Percentiles rank a stretch among this genome's conserved stretches.
Conservation (phyloP, 2,113 vertebrate genomes). For the Hepsetus odoe region DNA sequence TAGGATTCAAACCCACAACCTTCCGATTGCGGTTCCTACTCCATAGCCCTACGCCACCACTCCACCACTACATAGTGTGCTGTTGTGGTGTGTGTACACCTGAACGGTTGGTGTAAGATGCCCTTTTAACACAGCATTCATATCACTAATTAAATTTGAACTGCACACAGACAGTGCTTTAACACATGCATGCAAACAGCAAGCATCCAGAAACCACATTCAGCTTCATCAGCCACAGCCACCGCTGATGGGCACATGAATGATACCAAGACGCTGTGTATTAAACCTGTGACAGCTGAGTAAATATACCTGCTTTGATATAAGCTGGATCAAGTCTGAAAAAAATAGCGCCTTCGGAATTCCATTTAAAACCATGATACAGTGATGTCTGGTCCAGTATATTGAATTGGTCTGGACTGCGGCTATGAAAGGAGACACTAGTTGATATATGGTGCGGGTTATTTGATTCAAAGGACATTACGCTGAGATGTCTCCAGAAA, state of each 20-base stretch:
- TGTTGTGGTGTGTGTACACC: no score
- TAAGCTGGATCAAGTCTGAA: slow-evolving; percentile 11
- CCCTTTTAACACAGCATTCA: not conserved
- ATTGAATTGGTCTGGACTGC: slow-evolving; percentile 65
- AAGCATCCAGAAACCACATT: not conserved
- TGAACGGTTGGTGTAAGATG: no score
- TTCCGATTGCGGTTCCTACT: no score
- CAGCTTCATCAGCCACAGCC: not conserved
- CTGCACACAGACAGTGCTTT: no score
- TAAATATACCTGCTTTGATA: slow-evolving; percentile 24
- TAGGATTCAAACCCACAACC: no score
- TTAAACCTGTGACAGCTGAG: slow-evolving; percentile 9
- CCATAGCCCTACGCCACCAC: no score
- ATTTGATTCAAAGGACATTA: slow-evolving; percentile 75
- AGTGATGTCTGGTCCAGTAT: slow-evolving; percentile 66
- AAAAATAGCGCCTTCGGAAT: slow-evolving; percentile 58
- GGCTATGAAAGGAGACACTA: slow-evolving; percentile 63
- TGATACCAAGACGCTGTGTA: not conserved
- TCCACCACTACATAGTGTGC: no score
- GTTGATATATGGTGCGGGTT: slow-evolving; percentile 72
- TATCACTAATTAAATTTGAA: not conserved
- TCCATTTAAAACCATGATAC: slow-evolving; percentile 57
- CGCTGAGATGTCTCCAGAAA: slow-evolving; percentile 68
- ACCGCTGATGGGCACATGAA: not conserved
- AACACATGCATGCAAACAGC: not conserved